Evolutionary conservation across 35 echinoderm and acorn worm species (phyloP).

Genomic region (Lytechinus variegatus): DNA sequence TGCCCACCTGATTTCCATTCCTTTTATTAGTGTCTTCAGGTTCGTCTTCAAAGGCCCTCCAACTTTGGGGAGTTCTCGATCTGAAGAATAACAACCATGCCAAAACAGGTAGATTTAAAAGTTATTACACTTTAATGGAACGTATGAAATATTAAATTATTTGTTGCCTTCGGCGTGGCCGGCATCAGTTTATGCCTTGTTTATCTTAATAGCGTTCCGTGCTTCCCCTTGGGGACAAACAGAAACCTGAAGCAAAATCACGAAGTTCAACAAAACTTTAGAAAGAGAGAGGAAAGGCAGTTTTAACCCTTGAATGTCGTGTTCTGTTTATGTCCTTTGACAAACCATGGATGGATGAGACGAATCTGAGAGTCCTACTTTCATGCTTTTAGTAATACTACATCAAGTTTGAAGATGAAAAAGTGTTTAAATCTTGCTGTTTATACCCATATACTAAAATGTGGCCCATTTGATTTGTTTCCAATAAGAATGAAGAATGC

Average conservation of each 20-base stretch:
- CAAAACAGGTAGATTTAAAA: slow-evolving; percentile 40
- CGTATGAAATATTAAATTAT: slow-evolving; percentile 36
- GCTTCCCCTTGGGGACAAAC: slow-evolving; percentile 29
- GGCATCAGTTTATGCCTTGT: slow-evolving; percentile 42
- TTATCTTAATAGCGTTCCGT: slow-evolving; percentile 50
- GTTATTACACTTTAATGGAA: slow-evolving; percentile 17
- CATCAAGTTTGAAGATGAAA: not conserved
- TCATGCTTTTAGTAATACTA: too few relatives aligned
- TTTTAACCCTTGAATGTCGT: not conserved
- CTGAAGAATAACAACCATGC: slow-evolving; percentile 30
- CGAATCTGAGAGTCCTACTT: not conserved
- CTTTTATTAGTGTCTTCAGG: not conserved
- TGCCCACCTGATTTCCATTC: slow-evolving; percentile 35
- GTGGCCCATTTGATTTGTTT: too few relatives aligned
- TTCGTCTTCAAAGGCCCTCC: not conserved
- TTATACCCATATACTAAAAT: too few relatives aligned
- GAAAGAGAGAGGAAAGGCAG: not conserved
- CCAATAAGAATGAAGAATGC: too few relatives aligned
- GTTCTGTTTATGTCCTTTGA: slow-evolving; percentile 18
- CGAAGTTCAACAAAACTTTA: not conserved
- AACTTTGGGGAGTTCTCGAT: not conserved
- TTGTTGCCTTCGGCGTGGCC: slow-evolving; percentile 2
- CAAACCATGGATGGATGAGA: slow-evolving; percentile 10
- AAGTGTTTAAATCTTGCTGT: not conserved
- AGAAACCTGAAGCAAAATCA: not conserved